Conservation (phyloP, 2,888 invertebrate genomes). For the Drosophila melanocephala region DNA sequence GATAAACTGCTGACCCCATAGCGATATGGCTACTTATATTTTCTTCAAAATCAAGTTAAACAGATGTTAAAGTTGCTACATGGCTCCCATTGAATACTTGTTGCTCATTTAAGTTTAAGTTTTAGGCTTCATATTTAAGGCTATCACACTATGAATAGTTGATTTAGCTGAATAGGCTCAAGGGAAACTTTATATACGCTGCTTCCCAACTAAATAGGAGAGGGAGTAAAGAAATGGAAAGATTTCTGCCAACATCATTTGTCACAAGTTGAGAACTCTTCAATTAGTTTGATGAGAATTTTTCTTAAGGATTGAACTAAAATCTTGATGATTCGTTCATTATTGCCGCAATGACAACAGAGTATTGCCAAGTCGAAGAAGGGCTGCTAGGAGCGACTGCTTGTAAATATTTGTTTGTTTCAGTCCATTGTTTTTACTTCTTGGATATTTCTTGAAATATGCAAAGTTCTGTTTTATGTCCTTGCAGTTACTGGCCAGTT, state of each 20-base stretch:
- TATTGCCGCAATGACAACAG: not conserved
- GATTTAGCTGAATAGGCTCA: conserved; percentile 26
- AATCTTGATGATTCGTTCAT: not conserved
- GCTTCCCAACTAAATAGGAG: not conserved
- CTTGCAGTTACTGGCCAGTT: conserved; percentile 42
- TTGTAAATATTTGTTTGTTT: conserved; percentile 5
- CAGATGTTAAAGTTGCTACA: not conserved
- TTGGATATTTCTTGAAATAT: conserved; percentile 59
- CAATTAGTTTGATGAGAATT: not conserved
- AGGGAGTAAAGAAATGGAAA: not conserved
- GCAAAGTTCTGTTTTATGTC: conserved; percentile 70
- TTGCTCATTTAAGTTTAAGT: not conserved
- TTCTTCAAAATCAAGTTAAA: not conserved
- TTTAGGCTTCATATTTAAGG: no score
- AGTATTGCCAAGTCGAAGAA: not conserved
- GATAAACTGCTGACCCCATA: not conserved
- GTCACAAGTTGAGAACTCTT: not conserved
- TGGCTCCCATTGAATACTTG: not conserved
- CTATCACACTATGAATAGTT: not conserved
- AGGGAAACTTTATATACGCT: conserved; percentile 40
- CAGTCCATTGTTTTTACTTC: conserved; percentile 31
- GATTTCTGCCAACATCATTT: not conserved
- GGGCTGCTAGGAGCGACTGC: not conserved
- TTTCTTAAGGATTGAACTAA: not conserved
- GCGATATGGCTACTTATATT: not conserved